These are phyloP conservation scores for Sceliomorpha sp. DNA, from an alignment of 2,888 invertebrate genomes.

Conservation along the genomic window DNA sequence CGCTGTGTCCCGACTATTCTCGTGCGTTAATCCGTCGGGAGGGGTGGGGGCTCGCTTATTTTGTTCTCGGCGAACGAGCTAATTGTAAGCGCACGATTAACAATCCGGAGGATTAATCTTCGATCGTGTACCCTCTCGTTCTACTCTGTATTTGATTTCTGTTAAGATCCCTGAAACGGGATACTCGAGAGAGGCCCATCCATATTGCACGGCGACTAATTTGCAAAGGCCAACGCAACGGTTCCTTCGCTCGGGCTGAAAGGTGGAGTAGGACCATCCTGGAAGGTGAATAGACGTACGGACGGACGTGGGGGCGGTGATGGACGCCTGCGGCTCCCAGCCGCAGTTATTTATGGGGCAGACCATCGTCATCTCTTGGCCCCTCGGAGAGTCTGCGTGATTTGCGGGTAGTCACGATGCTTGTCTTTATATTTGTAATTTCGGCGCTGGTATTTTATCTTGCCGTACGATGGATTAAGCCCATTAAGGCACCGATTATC, in stretches of 20 bases:
- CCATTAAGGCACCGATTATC: slow-evolving; percentile 35
- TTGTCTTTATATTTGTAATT: slow-evolving; percentile 53
- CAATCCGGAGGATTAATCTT: slow-evolving; percentile 8
- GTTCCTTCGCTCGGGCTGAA: slow-evolving; percentile 33
- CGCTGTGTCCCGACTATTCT: too few relatives aligned
- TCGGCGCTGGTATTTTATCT: slow-evolving; percentile 46
- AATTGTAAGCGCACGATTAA: not conserved
- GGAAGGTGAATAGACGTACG: slow-evolving; percentile 46
- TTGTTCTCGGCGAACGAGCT: too few relatives aligned
- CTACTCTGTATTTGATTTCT: slow-evolving; percentile 58
- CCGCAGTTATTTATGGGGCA: slow-evolving; percentile 69
- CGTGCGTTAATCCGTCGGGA: too few relatives aligned
- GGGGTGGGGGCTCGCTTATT: too few relatives aligned
- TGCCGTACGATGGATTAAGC: slow-evolving; percentile 42
- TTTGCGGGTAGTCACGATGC: slow-evolving; percentile 49
- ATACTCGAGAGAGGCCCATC: slow-evolving; percentile 62
- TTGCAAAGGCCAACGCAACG: slow-evolving; percentile 58
- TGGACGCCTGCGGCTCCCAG: slow-evolving; percentile 71
- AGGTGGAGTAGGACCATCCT: slow-evolving; percentile 40
- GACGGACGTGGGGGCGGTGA: slow-evolving; percentile 71
- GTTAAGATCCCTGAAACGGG: slow-evolving; percentile 63
- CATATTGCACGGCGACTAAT: slow-evolving; percentile 73
- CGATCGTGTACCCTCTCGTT: not conserved
- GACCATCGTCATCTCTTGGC: slow-evolving; percentile 62
- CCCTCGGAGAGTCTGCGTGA: slow-evolving; percentile 37